These are phyloP conservation scores for Tachysurus vachellii DNA, from an alignment of 2,113 vertebrate species.

Conservation along the genomic window DNA sequence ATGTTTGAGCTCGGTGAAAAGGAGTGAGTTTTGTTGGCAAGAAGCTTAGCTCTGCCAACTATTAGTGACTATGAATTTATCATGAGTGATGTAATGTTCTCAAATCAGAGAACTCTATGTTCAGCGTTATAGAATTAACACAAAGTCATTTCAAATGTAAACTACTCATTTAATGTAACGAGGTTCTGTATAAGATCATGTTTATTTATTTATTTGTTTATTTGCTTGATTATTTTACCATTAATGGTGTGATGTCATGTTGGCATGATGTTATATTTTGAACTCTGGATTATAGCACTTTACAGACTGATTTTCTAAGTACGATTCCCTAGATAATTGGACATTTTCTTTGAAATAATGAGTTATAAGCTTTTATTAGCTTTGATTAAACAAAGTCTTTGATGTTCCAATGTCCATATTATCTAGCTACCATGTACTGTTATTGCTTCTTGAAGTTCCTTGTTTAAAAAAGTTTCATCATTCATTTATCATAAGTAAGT, in stretches of 20 bases:
- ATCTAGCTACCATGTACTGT: background rate
- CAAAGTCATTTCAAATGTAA: no score
- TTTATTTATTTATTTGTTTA: no score
- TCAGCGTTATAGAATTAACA: background rate
- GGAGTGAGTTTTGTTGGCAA: background rate
- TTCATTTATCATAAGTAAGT: background rate
- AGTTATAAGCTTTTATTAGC: background rate
- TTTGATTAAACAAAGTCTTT: background rate
- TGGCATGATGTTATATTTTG: no score
- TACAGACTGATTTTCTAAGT: no score
- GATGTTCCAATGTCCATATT: background rate
- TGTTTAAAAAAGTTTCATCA: background rate
- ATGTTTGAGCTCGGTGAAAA: background rate
- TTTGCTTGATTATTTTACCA: no score
- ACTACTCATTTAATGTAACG: no score
- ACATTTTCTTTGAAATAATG: background rate
- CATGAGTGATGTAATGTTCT: background rate
- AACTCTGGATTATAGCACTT: no score
- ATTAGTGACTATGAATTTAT: background rate
- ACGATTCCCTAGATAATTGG: no score
- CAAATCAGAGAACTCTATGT: background rate
- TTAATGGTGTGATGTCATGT: no score
- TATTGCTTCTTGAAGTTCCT: background rate
- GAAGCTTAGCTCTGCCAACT: background rate
- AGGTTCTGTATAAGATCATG: no score